Conservation (phyloP, 2,797 vertebrate species). For the Paedocypris micromegethes region DNA sequence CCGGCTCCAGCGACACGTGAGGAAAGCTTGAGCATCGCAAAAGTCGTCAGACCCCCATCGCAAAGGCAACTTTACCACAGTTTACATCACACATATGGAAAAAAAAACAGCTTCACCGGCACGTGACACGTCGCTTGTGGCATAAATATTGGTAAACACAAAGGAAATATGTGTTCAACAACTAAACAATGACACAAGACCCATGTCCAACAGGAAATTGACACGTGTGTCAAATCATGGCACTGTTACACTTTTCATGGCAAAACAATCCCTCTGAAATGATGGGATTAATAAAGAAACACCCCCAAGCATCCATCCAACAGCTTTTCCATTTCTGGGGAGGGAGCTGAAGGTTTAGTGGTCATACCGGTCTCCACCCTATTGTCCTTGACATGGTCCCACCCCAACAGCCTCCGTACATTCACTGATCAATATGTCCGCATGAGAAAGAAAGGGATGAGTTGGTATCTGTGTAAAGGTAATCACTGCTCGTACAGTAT, state of each 20-base stretch:
- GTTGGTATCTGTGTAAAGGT: conserved; percentile 34
- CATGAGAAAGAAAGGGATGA: conserved; percentile 27
- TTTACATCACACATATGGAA: conserved; percentile 28
- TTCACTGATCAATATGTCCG: conserved; percentile 28
- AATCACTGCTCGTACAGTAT: conserved; percentile 38
- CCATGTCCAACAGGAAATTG: conserved; percentile 54
- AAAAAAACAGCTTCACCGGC: conserved; percentile 40
- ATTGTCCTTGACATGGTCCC: neutral
- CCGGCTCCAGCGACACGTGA: conserved; percentile 41
- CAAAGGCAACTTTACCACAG: conserved; percentile 39
- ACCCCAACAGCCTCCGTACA: conserved; percentile 14
- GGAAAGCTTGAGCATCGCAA: conserved; percentile 37
- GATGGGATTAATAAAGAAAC: conserved; percentile 18
- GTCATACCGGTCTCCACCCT: too few relatives aligned
- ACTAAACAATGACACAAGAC: conserved; percentile 53
- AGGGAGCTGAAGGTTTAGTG: too few relatives aligned
- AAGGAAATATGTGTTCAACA: conserved; percentile 44
- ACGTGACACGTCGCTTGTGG: conserved; percentile 42
- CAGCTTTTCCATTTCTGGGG: too few relatives aligned
- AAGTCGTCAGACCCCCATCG: conserved; percentile 23
- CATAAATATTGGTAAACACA: conserved; percentile 42
- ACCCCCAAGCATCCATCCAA: neutral
- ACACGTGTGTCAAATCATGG: conserved; percentile 51
- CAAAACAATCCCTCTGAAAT: conserved; percentile 35
- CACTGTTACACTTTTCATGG: conserved; percentile 52